phyloP scores from a whole-genome alignment of 2,113 vertebrate genomes.

The Gila orcuttii region DNA sequence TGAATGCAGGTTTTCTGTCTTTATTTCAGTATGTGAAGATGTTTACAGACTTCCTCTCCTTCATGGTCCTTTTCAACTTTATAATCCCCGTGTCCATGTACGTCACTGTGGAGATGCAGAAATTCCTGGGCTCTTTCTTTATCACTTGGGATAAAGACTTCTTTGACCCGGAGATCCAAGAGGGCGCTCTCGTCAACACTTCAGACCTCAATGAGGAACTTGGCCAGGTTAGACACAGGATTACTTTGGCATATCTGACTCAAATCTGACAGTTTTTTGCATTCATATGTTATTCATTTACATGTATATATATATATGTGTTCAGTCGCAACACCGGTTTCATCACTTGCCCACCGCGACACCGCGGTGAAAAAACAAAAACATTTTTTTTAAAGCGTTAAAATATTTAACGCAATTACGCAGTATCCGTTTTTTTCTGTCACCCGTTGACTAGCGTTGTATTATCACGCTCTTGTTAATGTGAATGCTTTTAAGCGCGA shows the following conservation, averaged over 20 bases:
- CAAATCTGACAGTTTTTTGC: not conserved
- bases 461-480: too few species aligned
- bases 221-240: constrained; percentile 83
- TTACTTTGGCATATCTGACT: not conserved
- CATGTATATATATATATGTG: too few species aligned
- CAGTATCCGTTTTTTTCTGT: too few species aligned
- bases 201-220: constrained; percentile 98
- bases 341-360: too few species aligned
- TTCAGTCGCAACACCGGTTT: too few species aligned
- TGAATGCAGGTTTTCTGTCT: constrained; percentile 18
- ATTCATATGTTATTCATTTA: too few species aligned
- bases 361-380: too few species aligned
- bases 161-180: constrained; percentile 89
- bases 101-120: constrained; percentile 99
- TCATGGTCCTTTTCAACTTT: constrained; percentile 99
- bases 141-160: constrained; percentile 97
- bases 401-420: too few species aligned
- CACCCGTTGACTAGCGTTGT: too few species aligned
- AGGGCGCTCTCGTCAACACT: constrained; percentile 96
- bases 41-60: constrained; percentile 98
- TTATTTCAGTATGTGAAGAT: constrained; percentile 87
- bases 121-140: constrained; percentile 98
- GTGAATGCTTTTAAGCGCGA: too few species aligned
- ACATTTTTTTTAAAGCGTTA: too few species aligned
- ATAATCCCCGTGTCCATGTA: constrained; percentile 99